Evolutionary conservation across 92 coral and sea anemone genomes (phyloP), one percentile per base, ranked within the genome.

Genomic region (Pocillopora meandrina): DNA sequence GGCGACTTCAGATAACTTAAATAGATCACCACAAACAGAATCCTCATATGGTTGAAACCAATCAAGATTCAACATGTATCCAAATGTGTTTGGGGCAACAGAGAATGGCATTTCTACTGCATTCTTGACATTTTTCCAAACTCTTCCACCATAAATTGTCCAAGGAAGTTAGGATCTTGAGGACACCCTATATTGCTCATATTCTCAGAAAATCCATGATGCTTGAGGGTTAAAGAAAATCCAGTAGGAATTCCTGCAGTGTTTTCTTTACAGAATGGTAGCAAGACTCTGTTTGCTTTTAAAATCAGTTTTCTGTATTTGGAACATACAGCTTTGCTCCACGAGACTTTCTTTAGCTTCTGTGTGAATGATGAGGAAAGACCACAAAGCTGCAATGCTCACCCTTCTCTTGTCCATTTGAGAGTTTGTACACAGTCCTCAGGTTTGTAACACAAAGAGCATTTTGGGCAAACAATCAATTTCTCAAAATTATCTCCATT

Each of bases 81-180:
- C 90, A 81, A 16, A 62, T 23, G 66, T 62, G 66, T 62, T 62
- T 1, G 66, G 66, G 66, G 66, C 66, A 62, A 17, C 66, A 82
- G 73, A 65, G 75, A 87, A 56, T 57, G 26, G 58, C 26, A 60
- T 74, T 65, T 83, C 87, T 2, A 83, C 76, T 70, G 67, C 69
- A 52, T 68, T 62, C 71, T 76, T 63, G 52, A 88, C 83, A 63
- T 63, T 62, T 64, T 88, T 88, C 88, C 91, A 88, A 61, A 84
- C 85, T 64, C 74, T 65, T 70, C 91, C 91, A 88, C 83, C 91
- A 77, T 74, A 88, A 35, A 88, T 56, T 88, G 88, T 59, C 91
- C 77, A 47, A 77, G 57, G 7, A 83, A 31, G 17, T 77, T 17
- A 15, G 73, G 56, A 68, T 83, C 84, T 15, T 49, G 88, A 14